These are phyloP conservation scores for Dipodomys stephensi DNA, from an alignment of 2,113 vertebrate genomes.

Conservation along the genomic window DNA sequence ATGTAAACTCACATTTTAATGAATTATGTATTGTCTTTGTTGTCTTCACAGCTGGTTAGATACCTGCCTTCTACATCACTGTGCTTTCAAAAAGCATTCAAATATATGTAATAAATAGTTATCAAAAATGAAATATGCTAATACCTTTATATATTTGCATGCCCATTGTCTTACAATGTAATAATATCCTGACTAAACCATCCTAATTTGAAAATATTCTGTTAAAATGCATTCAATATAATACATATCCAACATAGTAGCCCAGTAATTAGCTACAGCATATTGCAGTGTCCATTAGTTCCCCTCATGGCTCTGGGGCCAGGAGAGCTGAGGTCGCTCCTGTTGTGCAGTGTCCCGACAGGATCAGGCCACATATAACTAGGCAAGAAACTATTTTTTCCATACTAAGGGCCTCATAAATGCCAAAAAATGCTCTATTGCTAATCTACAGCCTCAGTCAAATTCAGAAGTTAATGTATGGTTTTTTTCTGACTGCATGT, in stretches of 20 bases:
- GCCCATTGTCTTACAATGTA: neutral
- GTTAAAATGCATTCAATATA: neutral
- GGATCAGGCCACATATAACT: neutral
- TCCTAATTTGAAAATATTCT: neutral
- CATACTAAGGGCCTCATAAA: neutral
- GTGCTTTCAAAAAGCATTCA: constrained; percentile 12
- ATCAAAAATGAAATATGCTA: constrained; percentile 31
- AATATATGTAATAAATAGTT: neutral
- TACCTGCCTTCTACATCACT: neutral
- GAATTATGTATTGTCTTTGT: constrained; percentile 36
- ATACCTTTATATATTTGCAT: neutral
- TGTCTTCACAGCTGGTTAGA: neutral
- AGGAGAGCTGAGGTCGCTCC: neutral
- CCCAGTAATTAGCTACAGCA: neutral
- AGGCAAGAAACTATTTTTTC: neutral
- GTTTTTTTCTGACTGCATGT: neutral
- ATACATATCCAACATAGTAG: neutral
- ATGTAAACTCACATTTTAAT: neutral
- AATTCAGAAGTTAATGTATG: neutral
- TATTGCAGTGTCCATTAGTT: neutral
- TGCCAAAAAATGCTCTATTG: neutral
- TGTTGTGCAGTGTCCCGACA: neutral
- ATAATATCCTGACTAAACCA: neutral
- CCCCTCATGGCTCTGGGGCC: neutral
- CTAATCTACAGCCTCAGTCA: neutral